phyloP scores from a whole-genome alignment of 2,888 invertebrate species.

The Agrochola circellaris region DNA sequence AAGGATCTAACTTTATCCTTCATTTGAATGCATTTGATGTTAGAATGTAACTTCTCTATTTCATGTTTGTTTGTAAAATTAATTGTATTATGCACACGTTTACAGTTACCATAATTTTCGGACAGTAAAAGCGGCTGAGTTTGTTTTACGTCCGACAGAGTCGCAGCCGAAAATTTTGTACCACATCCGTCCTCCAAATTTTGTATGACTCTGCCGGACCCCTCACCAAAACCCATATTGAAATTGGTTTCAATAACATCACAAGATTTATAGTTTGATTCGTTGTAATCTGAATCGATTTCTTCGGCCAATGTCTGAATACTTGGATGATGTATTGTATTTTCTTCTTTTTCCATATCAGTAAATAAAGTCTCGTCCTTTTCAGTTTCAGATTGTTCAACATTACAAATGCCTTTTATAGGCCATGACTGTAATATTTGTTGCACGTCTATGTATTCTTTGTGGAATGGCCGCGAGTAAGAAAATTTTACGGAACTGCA shows the following conservation, averaged over 20 bases:
- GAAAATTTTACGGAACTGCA: constrained; percentile 84
- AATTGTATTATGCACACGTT: constrained; percentile 57
- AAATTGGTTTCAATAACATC: constrained; percentile 83
- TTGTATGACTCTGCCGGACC: constrained; percentile 91
- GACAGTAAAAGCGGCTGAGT: constrained; percentile 88
- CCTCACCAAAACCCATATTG: constrained; percentile 91
- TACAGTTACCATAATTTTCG: constrained; percentile 71
- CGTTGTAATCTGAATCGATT: constrained; percentile 74
- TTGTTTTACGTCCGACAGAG: constrained; percentile 91
- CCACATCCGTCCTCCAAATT: constrained; percentile 83
- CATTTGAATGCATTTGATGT: constrained; percentile 76
- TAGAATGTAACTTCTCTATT: constrained; percentile 73
- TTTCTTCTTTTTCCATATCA: constrained; percentile 64
- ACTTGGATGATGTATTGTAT: constrained; percentile 71
- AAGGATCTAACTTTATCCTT: constrained; percentile 82
- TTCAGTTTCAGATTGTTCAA: constrained; percentile 57
- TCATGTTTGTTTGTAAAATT: constrained; percentile 66
- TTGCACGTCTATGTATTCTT: constrained; percentile 80
- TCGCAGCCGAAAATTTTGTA: constrained; percentile 89
- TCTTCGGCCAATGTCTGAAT: constrained; percentile 82
- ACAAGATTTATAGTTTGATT: constrained; percentile 68
- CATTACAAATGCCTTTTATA: constrained; percentile 63
- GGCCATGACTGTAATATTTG: constrained; percentile 80
- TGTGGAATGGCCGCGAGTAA: constrained; percentile 82
- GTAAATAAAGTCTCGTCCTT: constrained; percentile 72